Percentiles rank a stretch among this genome's conserved stretches.
Conservation (phyloP, 2,113 vertebrate genomes). For the Geothlypis trichas region DNA sequence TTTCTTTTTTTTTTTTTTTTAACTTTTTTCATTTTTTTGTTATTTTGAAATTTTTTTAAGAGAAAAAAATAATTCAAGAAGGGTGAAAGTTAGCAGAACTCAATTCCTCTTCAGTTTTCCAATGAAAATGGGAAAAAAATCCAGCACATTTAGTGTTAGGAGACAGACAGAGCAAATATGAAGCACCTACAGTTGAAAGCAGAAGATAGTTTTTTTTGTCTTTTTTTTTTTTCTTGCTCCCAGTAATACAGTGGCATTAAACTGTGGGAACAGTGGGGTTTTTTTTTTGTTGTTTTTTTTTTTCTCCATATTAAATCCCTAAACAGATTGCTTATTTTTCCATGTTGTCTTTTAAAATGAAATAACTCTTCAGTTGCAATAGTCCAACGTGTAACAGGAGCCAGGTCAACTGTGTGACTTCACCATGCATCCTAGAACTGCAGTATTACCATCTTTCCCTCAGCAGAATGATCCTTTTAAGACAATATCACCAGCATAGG, state of each 20-base stretch:
- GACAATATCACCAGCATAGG: conserved; percentile 48
- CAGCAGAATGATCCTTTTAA: conserved; percentile 26
- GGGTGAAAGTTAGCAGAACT: conserved; percentile 66
- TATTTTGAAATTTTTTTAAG: neutral
- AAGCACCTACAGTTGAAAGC: conserved; percentile 78
- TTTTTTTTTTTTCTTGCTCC: conserved; percentile 60
- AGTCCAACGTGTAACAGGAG: conserved; percentile 71
- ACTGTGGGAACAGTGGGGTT: conserved; percentile 54
- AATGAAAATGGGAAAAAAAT: conserved; percentile 70
- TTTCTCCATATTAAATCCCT: conserved; percentile 52
- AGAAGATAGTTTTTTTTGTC: conserved; percentile 43
- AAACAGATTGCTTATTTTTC: conserved; percentile 72
- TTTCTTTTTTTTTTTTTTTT: neutral
- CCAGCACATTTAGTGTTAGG: conserved; percentile 74
- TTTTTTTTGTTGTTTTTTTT: neutral
- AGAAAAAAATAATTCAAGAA: conserved; percentile 47
- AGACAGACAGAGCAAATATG: conserved; percentile 75
- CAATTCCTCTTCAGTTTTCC: conserved; percentile 65
- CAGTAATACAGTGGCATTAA: conserved; percentile 69
- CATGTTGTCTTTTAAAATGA: conserved; percentile 64
- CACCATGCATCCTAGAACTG: conserved; percentile 69
- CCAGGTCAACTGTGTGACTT: conserved; percentile 70
- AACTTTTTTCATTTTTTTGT: neutral
- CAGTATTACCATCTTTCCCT: conserved; percentile 59
- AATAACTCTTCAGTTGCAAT: conserved; percentile 62